These are phyloP conservation scores for Palloptera scutellata DNA, from an alignment of 2,888 invertebrate species.

Conservation along the genomic window DNA sequence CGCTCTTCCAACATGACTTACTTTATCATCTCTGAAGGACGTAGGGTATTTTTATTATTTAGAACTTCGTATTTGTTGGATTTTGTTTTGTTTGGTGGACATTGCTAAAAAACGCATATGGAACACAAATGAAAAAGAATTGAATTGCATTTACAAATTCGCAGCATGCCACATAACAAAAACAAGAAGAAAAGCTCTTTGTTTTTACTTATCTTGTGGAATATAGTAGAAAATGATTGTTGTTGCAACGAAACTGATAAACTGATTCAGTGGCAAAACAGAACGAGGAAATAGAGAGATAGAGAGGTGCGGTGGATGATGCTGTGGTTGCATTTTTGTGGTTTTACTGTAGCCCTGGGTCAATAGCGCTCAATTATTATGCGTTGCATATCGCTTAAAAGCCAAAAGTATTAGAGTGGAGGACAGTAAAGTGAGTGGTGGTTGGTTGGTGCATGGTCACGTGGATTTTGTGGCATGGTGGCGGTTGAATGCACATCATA, in stretches of 20 bases:
- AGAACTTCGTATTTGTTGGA: no score
- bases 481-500: no score
- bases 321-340: background rate
- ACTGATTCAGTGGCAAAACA: no score
- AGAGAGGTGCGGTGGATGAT: background rate
- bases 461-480: background rate
- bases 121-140: slow-evolving; percentile 38
- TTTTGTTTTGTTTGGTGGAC: no score
- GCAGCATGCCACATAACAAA: background rate
- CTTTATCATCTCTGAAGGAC: no score
- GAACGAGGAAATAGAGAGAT: no score
- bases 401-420: background rate
- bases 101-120: no score
- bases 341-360: background rate
- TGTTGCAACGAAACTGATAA: no score
- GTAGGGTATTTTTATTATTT: background rate
- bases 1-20: no score
- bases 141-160: slow-evolving; percentile 31
- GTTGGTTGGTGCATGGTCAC: background rate
- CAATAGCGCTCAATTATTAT: slow-evolving; percentile 22
- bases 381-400: slow-evolving; percentile 3
- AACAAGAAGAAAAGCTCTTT: no score
- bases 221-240: no score
- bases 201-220: no score
- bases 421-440: background rate